Evolutionary conservation across 2,797 vertebrate genomes (phyloP).

Genomic region (Lagodon rhomboides): DNA sequence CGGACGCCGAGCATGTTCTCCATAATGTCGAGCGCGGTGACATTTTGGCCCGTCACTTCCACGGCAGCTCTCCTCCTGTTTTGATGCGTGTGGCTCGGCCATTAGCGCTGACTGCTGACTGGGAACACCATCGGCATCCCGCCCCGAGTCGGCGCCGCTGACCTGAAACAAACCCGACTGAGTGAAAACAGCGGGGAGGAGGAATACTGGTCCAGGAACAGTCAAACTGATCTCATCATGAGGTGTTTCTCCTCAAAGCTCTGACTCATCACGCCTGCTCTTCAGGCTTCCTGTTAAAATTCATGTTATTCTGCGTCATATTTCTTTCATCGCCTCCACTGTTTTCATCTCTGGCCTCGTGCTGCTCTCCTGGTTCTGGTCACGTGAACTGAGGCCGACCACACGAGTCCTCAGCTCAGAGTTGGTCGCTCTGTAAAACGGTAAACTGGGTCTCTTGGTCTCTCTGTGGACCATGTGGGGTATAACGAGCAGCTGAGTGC

Average conservation of each 20-base stretch:
- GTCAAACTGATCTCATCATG: background rate
- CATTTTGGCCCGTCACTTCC: constrained; percentile 64
- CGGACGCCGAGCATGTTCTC: constrained; percentile 31
- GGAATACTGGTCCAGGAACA: background rate
- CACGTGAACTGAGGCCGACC: constrained; percentile 47
- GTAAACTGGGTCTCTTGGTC: constrained; percentile 57
- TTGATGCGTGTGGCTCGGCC: constrained; percentile 38
- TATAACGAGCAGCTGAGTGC: constrained; percentile 59
- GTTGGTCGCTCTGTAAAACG: constrained; percentile 15
- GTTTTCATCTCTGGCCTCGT: constrained; percentile 45
- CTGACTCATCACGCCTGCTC: constrained; percentile 6
- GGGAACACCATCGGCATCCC: constrained; percentile 35
- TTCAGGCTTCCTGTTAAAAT: constrained; percentile 32
- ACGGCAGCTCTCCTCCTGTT: constrained; percentile 16
- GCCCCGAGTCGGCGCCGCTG: constrained; percentile 43
- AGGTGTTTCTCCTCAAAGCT: background rate
- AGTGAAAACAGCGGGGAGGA: constrained; percentile 30
- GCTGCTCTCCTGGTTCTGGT: constrained; percentile 40
- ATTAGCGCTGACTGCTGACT: constrained; percentile 50
- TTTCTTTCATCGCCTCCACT: constrained; percentile 34
- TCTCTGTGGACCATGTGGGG: constrained; percentile 55
- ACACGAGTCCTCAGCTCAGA: constrained; percentile 32
- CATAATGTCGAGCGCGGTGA: constrained; percentile 44
- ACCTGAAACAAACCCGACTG: constrained; percentile 53
- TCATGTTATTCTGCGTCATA: constrained; percentile 37